phyloP scores from a whole-genome alignment of 2,113 vertebrate species.

The Notarius lentiginosus region DNA sequence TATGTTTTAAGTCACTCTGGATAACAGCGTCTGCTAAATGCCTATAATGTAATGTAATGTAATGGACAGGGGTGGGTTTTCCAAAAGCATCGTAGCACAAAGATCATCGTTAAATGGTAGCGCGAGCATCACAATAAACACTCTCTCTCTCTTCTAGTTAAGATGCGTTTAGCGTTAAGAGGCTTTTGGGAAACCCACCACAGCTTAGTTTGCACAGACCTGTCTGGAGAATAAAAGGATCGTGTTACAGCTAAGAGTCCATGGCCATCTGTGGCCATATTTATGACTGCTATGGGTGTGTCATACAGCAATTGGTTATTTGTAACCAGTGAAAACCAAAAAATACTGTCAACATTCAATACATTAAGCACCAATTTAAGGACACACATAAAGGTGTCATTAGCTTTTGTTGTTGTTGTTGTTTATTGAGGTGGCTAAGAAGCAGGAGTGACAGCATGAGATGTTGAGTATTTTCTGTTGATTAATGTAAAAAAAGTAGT shows the following conservation, averaged over 20 bases:
- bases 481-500: neutral
- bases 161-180: too few species aligned
- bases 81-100: too few species aligned
- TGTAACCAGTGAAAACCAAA: neutral
- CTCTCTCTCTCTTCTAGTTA: too few species aligned
- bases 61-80: too few species aligned
- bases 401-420: neutral
- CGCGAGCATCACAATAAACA: too few species aligned
- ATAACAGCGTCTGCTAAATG: too few species aligned
- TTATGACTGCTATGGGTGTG: neutral
- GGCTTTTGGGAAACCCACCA: too few species aligned
- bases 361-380: neutral
- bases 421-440: neutral
- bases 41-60: too few species aligned
- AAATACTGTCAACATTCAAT: neutral
- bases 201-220: neutral
- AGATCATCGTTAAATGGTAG: too few species aligned
- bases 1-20: too few species aligned
- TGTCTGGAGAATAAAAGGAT: neutral
- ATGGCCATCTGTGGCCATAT: neutral
- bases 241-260: neutral
- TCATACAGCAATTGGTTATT: neutral
- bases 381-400: neutral
- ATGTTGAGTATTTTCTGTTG: neutral
- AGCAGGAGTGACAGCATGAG: neutral